A percentile compares a stretch with the other conserved stretches of the same genome.
Evolutionary conservation across 2,113 vertebrate species (phyloP).

Genomic region (Marmota flaviventris): DNA sequence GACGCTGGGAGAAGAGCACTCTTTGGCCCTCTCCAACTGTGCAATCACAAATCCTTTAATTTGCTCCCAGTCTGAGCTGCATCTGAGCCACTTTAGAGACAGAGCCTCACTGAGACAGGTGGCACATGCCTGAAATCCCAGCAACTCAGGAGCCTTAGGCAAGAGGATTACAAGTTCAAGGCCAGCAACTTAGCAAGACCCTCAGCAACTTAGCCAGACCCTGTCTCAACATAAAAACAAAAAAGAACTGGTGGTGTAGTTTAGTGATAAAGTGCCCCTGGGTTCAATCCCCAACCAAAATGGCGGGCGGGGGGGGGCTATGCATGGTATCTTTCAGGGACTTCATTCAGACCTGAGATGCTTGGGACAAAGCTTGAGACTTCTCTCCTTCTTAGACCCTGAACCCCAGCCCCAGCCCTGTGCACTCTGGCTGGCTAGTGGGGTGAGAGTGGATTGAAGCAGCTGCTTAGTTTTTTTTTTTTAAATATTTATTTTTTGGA

Average conservation of each 20-base stretch:
- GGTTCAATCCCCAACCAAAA: too few relatives aligned
- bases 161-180: not conserved
- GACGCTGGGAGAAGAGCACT: not conserved
- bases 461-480: not conserved
- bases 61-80: not conserved
- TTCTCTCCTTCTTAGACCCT: not conserved
- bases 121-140: too few relatives aligned
- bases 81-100: not conserved
- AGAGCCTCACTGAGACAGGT: not conserved
- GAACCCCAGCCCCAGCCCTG: not conserved
- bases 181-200: too few relatives aligned
- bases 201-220: too few relatives aligned
- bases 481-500: too few relatives aligned
- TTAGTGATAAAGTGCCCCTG: too few relatives aligned
- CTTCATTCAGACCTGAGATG: not conserved
- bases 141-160: too few relatives aligned
- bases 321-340: not conserved
- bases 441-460: not conserved
- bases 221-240: too few relatives aligned
- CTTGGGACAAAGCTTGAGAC: not conserved
- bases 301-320: too few relatives aligned
- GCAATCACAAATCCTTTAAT: not conserved
- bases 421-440: not conserved
- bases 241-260: too few relatives aligned
- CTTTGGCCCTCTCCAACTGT: rapidly evolving